These are phyloP conservation scores for Onychomys arenicola DNA, from an alignment of 2,797 vertebrate species.

Conservation along the genomic window DNA sequence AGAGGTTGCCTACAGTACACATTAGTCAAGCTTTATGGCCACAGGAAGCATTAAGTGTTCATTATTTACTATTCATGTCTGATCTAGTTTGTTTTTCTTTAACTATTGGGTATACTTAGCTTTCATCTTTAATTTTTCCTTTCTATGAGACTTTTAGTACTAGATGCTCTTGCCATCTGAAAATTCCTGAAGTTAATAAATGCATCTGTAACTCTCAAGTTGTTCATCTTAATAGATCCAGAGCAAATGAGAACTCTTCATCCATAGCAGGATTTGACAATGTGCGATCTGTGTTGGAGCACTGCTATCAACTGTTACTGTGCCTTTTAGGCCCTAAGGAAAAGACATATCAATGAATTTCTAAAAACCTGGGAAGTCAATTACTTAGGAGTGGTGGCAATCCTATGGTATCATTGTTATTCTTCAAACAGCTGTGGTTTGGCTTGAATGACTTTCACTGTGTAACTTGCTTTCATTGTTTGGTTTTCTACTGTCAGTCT, in stretches of 20 bases:
- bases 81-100: slow-evolving; percentile 45
- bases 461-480: slow-evolving; percentile 42
- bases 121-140: slow-evolving; percentile 7
- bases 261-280: slow-evolving; percentile 77
- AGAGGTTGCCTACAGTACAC: neutral
- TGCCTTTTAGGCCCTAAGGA: slow-evolving; percentile 79
- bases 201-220: slow-evolving; percentile 57
- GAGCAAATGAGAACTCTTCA: slow-evolving; percentile 68
- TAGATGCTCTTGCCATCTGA: slow-evolving; percentile 58
- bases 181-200: slow-evolving; percentile 63
- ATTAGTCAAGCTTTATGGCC: neutral
- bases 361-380: slow-evolving; percentile 76
- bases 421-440: slow-evolving; percentile 83
- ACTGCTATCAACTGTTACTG: slow-evolving; percentile 70
- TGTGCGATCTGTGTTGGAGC: slow-evolving; percentile 73
- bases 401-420: slow-evolving; percentile 74
- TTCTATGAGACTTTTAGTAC: slow-evolving; percentile 45
- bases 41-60: neutral
- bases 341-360: slow-evolving; percentile 77
- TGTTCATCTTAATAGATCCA: slow-evolving; percentile 69
- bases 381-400: slow-evolving; percentile 82
- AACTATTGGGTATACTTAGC: slow-evolving; percentile 25
- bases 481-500: slow-evolving; percentile 62
- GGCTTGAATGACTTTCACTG: slow-evolving; percentile 73
- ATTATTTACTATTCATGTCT: neutral